A percentile compares a stretch with the other conserved stretches of the same genome.
phyloP scores from a whole-genome alignment of 2,113 vertebrate genomes.

The Rana temporaria region DNA sequence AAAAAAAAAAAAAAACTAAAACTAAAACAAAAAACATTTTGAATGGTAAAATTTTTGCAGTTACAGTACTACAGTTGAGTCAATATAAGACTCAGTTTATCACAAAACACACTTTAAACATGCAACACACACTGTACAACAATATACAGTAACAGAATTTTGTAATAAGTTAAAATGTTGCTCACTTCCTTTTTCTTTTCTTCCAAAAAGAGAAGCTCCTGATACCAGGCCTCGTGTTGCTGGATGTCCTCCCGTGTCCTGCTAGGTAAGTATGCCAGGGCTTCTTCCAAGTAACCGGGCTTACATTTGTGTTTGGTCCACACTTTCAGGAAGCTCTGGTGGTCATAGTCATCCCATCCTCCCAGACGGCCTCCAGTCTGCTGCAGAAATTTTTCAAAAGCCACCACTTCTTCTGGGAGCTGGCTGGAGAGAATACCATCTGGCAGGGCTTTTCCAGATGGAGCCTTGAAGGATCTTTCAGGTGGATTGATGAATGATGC shows the following conservation, averaged over 20 bases:
- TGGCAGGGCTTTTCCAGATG: constrained; percentile 64
- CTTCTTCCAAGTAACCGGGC: constrained; percentile 76
- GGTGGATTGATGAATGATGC: constrained; percentile 73
- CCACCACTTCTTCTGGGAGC: constrained; percentile 79
- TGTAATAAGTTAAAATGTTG: not conserved
- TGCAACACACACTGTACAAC: too few species aligned
- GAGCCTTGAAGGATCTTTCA: constrained; percentile 60
- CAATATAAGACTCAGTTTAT: too few species aligned
- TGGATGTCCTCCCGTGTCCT: constrained; percentile 81
- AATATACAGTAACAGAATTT: not conserved
- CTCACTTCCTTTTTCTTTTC: constrained; percentile 88
- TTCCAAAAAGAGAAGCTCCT: constrained; percentile 81
- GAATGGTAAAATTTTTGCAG: too few species aligned
- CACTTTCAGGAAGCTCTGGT: constrained; percentile 83
- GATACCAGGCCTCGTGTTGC: constrained; percentile 86
- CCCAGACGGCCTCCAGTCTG: constrained; percentile 82
- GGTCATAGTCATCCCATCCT: constrained; percentile 90
- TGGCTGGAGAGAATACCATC: constrained; percentile 63
- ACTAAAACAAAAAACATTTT: too few species aligned
- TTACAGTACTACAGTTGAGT: too few species aligned
- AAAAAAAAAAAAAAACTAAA: too few species aligned
- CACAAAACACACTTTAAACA: too few species aligned
- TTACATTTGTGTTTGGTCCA: constrained; percentile 83
- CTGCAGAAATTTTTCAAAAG: constrained; percentile 86
- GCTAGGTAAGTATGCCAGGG: constrained; percentile 77